Conservation (phyloP, 2,888 invertebrate genomes). For the Calameuta filiformis region DNA sequence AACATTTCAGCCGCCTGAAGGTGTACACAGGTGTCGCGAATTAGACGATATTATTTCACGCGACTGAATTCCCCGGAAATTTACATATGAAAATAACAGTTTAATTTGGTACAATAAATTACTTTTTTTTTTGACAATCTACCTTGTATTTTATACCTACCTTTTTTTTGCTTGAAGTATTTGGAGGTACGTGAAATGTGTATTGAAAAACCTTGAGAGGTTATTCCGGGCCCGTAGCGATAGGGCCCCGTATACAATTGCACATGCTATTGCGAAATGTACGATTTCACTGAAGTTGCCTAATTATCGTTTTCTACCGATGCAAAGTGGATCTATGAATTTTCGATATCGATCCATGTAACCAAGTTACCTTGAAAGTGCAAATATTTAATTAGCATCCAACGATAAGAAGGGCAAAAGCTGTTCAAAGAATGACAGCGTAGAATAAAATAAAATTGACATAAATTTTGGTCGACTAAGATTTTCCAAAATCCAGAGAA, state of each 20-base stretch:
- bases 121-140: not conserved
- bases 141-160: not conserved
- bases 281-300: not conserved
- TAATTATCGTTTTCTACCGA: not conserved
- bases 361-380: not conserved
- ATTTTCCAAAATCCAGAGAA: not conserved
- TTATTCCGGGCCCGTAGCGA: not conserved
- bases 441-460: not conserved
- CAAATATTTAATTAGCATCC: not conserved
- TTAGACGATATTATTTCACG: not conserved
- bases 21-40: not conserved
- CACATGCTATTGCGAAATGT: not conserved
- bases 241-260: not conserved
- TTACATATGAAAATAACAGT: not conserved
- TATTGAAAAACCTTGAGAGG: not conserved
- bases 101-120: not conserved
- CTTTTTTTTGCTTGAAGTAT: not conserved
- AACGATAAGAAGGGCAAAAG: not conserved
- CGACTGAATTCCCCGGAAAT: not conserved
- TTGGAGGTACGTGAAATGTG: not conserved
- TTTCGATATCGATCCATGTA: not conserved
- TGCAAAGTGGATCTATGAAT: not conserved
- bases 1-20: not conserved
- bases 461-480: not conserved
- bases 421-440: not conserved